Conservation (phyloP, 30 jellyfish, hydroid and myxozoan species). For the Nemopilema nomurai region DNA sequence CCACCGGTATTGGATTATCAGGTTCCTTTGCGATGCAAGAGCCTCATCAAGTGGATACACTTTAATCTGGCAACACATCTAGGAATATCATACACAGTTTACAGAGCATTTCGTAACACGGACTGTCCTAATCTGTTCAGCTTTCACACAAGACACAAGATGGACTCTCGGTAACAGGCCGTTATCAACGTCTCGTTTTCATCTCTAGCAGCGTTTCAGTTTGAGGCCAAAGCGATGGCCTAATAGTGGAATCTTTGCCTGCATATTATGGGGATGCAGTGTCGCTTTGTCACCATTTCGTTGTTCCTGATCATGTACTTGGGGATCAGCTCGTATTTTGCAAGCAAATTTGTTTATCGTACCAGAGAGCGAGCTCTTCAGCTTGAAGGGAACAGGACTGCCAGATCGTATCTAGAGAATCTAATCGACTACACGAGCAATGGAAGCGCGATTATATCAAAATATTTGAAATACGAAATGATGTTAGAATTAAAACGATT, state of each 20-base stretch:
- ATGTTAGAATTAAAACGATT: neutral
- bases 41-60: too few relatives aligned
- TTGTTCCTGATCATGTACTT: slow-evolving; percentile 31
- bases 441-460: neutral
- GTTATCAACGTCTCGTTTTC: too few relatives aligned
- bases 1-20: too few relatives aligned
- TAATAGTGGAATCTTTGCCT: neutral
- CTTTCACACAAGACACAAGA: too few relatives aligned
- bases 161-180: too few relatives aligned
- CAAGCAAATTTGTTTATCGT: neutral
- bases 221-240: slow-evolving; percentile 20
- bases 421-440: neutral
- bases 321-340: slow-evolving; percentile 16
- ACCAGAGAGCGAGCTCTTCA: neutral
- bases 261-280: slow-evolving; percentile 19
- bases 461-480: neutral
- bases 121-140: too few relatives aligned
- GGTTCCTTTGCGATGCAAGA: too few relatives aligned
- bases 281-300: slow-evolving; percentile 2
- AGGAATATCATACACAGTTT: too few relatives aligned
- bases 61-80: too few relatives aligned
- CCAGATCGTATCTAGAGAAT: neutral
- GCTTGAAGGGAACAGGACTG: neutral
- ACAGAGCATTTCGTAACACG: too few relatives aligned
- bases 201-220: too few relatives aligned